Evolutionary conservation across 1,140 invertebrate genomes (phyloP), one percentile per base, ranked within the genome.

Genomic region (Meloidogyne hapla): DNA sequence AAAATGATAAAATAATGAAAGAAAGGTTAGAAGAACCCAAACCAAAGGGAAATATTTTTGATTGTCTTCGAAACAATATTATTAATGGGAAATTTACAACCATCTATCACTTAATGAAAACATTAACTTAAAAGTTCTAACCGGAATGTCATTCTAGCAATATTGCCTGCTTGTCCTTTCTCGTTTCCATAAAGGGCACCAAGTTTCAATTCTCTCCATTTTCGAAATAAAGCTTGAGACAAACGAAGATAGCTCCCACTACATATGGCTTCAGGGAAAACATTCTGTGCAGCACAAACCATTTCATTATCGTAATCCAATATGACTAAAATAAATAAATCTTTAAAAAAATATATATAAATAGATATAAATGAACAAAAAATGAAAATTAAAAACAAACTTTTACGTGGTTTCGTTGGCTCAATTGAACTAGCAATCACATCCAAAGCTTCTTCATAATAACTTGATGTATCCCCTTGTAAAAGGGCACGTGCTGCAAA

Each of bases 361-460:
- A n/a, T n/a, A n/a, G n/a, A n/a, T n/a, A n/a, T n/a, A n/a, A n/a
- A n/a, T 18, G 15, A n/a, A 28, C 3, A 33, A n/a, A 25, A 33
- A 21, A 0, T 2, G 1, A 21, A 0, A 2, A 66, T n/a, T 6
- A 4, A n/a, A n/a, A 42, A 66, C 65, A 18, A 5, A 66, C 28
- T 66, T 66, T 66, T 66, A 42, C 15, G 15, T 5, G 65, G 65
- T 23, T 66, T 33, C n/a, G 38, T 8, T 4, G 65, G 65, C 21
- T 33, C 28, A 33, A 66, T 33, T 33, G 21, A 33, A 66, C 23
- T 33, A 33, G 28, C 18, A 42, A 66, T 66, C 5, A 42, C 65
- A 5, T 42, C 65, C 0, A 66, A n/a, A 33, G 65, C 65, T n/a
- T 66, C 65, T 42, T 66, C 65, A 42, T n/a, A 66, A 42, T n/a